Evolutionary conservation across 2,797 vertebrate species (phyloP).

Genomic region (Alouatta caraya): DNA sequence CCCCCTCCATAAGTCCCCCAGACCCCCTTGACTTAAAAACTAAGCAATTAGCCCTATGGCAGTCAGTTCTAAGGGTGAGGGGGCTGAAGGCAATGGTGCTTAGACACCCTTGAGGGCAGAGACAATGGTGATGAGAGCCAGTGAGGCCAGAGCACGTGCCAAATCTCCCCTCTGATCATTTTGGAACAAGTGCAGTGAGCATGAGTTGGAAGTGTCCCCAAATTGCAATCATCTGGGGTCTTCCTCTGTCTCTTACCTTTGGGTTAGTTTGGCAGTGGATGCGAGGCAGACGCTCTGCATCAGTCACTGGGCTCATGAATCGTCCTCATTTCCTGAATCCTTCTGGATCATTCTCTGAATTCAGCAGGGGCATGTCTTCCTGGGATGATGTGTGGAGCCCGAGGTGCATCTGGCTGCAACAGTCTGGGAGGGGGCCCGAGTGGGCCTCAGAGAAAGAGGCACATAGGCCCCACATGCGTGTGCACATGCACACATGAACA

Average conservation of each 20-base stretch:
- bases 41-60: accelerated
- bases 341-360: background rate
- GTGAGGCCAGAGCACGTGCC: background rate
- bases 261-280: background rate
- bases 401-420: background rate
- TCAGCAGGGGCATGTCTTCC: too few relatives aligned
- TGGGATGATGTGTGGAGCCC: accelerated
- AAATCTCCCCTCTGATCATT: background rate
- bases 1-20: background rate
- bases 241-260: background rate
- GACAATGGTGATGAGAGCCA: background rate
- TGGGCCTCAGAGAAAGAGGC: background rate
- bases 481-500: background rate
- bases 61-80: background rate
- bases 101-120: background rate
- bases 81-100: too few relatives aligned
- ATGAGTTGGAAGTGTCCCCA: background rate
- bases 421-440: background rate
- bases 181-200: background rate
- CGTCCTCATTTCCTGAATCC: background rate
- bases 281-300: background rate
- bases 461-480: background rate
- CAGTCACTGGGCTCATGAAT: background rate
- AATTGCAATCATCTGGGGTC: background rate
- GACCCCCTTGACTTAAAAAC: background rate